Conservation (phyloP, 2,113 vertebrate species). For the Megaleporinus macrocephalus region DNA sequence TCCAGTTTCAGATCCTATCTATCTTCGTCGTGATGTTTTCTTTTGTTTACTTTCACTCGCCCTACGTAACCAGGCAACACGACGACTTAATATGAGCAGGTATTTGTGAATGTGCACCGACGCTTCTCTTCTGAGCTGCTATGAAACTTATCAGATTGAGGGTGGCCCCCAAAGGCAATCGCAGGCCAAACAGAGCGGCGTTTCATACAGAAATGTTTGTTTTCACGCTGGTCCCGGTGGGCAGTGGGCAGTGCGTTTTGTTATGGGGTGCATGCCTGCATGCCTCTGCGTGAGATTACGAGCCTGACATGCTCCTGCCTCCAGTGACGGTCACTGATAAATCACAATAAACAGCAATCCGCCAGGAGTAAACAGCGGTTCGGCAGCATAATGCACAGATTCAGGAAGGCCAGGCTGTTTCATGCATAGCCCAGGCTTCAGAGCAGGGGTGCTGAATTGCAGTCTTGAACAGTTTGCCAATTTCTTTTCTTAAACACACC, state of each 20-base stretch:
- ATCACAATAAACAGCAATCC: slow-evolving; percentile 50
- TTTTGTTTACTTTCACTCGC: slow-evolving; percentile 55
- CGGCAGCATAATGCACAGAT: slow-evolving; percentile 24
- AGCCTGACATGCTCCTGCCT: slow-evolving; percentile 35
- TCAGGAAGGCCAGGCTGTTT: slow-evolving; percentile 12
- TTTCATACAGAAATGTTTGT: slow-evolving; percentile 47
- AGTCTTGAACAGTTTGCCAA: background rate
- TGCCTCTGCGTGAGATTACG: slow-evolving; percentile 34
- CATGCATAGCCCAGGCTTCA: slow-evolving; percentile 12
- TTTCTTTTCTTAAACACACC: background rate
- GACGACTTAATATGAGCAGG: slow-evolving; percentile 45
- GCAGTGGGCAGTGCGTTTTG: slow-evolving; percentile 30
- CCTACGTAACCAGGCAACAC: slow-evolving; percentile 30
- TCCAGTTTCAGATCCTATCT: slow-evolving; percentile 29
- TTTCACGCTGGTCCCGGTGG: slow-evolving; percentile 27
- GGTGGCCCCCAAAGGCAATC: slow-evolving; percentile 27
- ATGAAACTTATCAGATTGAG: slow-evolving; percentile 28
- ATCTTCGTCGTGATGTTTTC: slow-evolving; percentile 52
- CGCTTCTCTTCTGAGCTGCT: slow-evolving; percentile 21
- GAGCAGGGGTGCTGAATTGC: background rate
- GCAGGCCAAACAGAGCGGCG: slow-evolving; percentile 12
- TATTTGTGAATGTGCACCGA: slow-evolving; percentile 32
- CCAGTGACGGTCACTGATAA: slow-evolving; percentile 50
- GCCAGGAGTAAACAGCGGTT: slow-evolving; percentile 33
- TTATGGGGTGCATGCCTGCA: slow-evolving; percentile 39